These are phyloP conservation scores for Cyclopterus lumpus DNA, from an alignment of 2,797 vertebrate genomes.

Conservation along the genomic window DNA sequence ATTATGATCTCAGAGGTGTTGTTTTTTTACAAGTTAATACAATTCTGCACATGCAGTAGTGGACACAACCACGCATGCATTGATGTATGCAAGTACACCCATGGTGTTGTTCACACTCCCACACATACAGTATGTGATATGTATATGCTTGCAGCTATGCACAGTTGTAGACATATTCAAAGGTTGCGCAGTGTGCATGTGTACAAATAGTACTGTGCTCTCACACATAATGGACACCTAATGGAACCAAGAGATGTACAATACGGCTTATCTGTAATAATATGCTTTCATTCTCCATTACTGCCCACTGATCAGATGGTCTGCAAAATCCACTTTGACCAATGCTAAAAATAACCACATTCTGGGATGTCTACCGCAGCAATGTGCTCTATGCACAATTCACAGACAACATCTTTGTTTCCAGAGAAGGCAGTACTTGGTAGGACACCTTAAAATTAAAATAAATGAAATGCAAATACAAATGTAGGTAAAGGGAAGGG, in stretches of 20 bases:
- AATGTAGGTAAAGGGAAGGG: background rate
- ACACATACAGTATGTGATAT: background rate
- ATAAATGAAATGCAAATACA: background rate
- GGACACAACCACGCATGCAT: background rate
- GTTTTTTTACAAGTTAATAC: background rate
- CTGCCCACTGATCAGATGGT: slow-evolving; percentile 52
- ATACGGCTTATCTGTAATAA: slow-evolving; percentile 53
- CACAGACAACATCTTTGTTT: slow-evolving; percentile 10
- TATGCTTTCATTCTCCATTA: slow-evolving; percentile 66
- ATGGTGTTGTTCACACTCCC: slow-evolving; percentile 11
- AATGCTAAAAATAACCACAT: slow-evolving; percentile 40
- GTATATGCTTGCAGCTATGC: background rate
- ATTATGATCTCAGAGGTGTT: background rate
- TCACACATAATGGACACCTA: slow-evolving; percentile 39
- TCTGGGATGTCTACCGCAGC: slow-evolving; percentile 20
- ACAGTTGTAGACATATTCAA: slow-evolving; percentile 3
- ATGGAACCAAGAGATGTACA: slow-evolving; percentile 57
- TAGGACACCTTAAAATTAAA: slow-evolving; percentile 5
- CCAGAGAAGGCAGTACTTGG: background rate
- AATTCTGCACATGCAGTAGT: background rate
- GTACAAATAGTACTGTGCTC: slow-evolving; percentile 38
- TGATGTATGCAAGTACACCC: background rate
- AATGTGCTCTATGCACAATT: slow-evolving; percentile 10
- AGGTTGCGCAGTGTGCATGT: background rate
- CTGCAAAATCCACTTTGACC: slow-evolving; percentile 36